Base-by-base conservation (phyloP, 2,888 invertebrate species). In the Galerucella pusilla region DNA sequence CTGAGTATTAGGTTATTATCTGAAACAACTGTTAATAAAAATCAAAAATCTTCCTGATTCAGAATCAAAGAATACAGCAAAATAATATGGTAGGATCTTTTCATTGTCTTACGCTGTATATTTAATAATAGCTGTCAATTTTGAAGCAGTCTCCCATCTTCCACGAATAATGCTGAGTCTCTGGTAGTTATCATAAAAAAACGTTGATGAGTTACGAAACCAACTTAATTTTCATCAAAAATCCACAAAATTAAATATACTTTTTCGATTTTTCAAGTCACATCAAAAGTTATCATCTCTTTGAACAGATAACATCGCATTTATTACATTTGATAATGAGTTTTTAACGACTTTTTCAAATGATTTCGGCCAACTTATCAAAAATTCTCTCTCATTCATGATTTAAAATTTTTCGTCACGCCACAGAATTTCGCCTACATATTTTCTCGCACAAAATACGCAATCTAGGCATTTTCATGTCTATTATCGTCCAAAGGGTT, bases 381-480 rank as follows among this genome's bases (percentile, higher is more conserved):
- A 72, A 72, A 72, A 65, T 49, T 65, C 64, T 49, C 46, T 59
- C 20, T 20, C 60, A 12, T 68, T 57, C 52, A n/a, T 59, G 68
- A 70, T 59, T 46, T 57, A 71, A 75, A 71, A 68, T 52, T 46
- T 35, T 59, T 57, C 28, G 71, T 54, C 46, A 46, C 73, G 71
- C 71, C 73, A 63, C 73, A 71, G 76, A 65, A 65, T 67, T 25
- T 65, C 70, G 61, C 73, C 76, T 80, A 80, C 81, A 83, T 83
- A 84, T 83, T 83, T 82, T 79, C 79, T 80, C 80, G 79, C 79
- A 82, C 80, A 80, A 82, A 84, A 83, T 83, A 84, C 82, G 84
- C 83, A 83, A 83, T 84, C 83, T 81, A 82, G 81, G 80, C 83
- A 82, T 84, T 84, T 84, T 83, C 83, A 82, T 83, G 83, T 81